A percentile compares a stretch with the other conserved stretches of the same genome.
phyloP scores from a whole-genome alignment of 2,888 invertebrate species.

The Hololepta plana region DNA sequence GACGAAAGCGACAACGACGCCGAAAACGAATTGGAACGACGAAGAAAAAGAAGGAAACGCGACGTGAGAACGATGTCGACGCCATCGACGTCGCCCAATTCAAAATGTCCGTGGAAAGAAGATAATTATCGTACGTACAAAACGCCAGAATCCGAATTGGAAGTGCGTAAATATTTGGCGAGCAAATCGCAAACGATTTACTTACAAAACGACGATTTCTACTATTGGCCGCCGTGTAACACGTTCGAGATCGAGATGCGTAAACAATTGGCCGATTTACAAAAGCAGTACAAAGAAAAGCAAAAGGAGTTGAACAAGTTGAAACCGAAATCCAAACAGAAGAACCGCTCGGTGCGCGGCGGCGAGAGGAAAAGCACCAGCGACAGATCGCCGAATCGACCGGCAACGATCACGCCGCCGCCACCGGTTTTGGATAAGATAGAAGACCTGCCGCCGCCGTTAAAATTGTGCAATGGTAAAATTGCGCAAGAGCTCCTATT shows the following conservation, averaged over 20 bases:
- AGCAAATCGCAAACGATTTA: conserved; percentile 19
- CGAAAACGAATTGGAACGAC: conserved; percentile 12
- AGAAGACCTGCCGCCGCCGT: conserved; percentile 15
- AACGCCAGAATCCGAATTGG: conserved; percentile 27
- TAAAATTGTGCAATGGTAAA: conserved; percentile 7
- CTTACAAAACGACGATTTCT: conserved; percentile 20
- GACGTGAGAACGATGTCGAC: conserved; percentile 10
- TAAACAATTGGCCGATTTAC: conserved; percentile 60
- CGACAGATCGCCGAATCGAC: too few relatives aligned
- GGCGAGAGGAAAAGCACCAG: too few relatives aligned
- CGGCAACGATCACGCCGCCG: conserved; percentile 18
- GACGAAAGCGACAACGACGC: conserved; percentile 13
- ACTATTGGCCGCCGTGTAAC: conserved; percentile 39
- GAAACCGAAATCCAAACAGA: conserved; percentile 31
- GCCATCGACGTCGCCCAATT: conserved; percentile 8
- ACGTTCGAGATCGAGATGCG: conserved; percentile 70
- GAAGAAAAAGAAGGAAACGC: conserved; percentile 9
- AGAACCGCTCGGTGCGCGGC: conserved; percentile 11
- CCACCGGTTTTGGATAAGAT: conserved; percentile 23
- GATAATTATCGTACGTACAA: conserved; percentile 19
- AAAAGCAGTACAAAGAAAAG: conserved; percentile 66
- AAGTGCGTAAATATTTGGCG: conserved; percentile 21
- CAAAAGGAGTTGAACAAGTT: conserved; percentile 64
- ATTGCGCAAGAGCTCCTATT: conserved; percentile 17
- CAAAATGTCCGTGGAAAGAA: conserved; percentile 14